Conservation (phyloP, 2,888 invertebrate species). For the Epirrhoe tristata region DNA sequence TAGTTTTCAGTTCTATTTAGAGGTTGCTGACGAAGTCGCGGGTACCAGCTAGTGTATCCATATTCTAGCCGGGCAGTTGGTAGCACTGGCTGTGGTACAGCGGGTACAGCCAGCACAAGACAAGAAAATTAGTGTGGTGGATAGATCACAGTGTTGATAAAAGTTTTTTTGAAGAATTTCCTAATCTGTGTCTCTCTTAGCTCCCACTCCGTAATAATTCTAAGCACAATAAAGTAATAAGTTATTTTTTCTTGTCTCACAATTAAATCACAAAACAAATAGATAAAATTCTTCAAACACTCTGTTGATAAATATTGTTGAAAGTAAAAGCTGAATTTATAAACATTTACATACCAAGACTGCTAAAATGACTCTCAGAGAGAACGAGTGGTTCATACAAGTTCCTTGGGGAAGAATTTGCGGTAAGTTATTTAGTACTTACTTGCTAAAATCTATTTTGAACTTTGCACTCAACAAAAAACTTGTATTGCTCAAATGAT, state of each 20-base stretch:
- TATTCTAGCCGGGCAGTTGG: background rate
- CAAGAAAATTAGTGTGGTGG: background rate
- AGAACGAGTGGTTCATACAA: conserved; percentile 78
- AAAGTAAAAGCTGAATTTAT: conserved; percentile 6
- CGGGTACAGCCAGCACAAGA: background rate
- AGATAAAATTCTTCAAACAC: background rate
- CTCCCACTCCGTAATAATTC: too few species aligned
- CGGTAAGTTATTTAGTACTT: conserved; percentile 59
- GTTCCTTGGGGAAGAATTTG: conserved; percentile 77
- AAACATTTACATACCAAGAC: conserved; percentile 19
- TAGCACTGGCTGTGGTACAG: background rate
- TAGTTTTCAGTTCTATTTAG: too few species aligned
- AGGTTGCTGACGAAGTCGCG: too few species aligned
- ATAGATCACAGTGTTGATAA: background rate
- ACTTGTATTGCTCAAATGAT: background rate
- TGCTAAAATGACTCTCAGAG: conserved; percentile 57
- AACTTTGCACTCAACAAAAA: conserved; percentile 30
- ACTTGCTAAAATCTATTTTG: conserved; percentile 28
- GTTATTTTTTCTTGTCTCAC: too few species aligned
- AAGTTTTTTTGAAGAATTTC: background rate
- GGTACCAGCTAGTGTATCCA: too few species aligned
- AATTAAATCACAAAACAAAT: too few species aligned
- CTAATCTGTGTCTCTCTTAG: too few species aligned
- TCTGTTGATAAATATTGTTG: conserved; percentile 5
- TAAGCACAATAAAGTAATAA: too few species aligned